phyloP scores from a whole-genome alignment of 2,113 vertebrate species.

The Thalassarche chlororhynchos region DNA sequence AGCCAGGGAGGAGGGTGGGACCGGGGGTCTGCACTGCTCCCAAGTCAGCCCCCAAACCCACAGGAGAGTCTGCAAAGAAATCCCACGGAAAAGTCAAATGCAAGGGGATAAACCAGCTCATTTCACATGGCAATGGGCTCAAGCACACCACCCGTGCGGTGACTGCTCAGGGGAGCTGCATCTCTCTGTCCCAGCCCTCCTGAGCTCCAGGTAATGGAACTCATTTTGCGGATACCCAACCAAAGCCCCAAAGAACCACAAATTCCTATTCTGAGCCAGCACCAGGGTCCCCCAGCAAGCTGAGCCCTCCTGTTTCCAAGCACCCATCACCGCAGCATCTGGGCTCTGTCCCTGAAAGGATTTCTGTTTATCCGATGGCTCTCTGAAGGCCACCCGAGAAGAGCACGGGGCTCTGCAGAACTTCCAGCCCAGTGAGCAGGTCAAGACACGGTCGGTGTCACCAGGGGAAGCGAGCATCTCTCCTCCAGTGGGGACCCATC shows the following conservation, averaged over 20 bases:
- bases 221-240: not conserved
- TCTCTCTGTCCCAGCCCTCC: not conserved
- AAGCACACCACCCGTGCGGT: rapidly evolving
- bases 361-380: not conserved
- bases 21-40: not conserved
- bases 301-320: not conserved
- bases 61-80: not conserved
- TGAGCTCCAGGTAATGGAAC: not conserved
- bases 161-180: not conserved
- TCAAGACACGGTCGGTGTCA: rapidly evolving
- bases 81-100: not conserved
- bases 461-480: not conserved
- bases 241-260: not conserved
- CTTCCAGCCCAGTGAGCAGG: not conserved
- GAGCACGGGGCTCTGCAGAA: not conserved
- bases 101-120: not conserved
- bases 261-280: not conserved
- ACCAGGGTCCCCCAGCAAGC: not conserved
- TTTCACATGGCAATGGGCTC: not conserved
- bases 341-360: not conserved
- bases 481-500: rapidly evolving
- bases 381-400: not conserved
- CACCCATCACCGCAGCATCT: not conserved
- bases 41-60: not conserved
- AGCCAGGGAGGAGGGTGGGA: not conserved